These are phyloP conservation scores for Alaudala cheleensis DNA, from an alignment of 2,113 vertebrate species.

Conservation along the genomic window DNA sequence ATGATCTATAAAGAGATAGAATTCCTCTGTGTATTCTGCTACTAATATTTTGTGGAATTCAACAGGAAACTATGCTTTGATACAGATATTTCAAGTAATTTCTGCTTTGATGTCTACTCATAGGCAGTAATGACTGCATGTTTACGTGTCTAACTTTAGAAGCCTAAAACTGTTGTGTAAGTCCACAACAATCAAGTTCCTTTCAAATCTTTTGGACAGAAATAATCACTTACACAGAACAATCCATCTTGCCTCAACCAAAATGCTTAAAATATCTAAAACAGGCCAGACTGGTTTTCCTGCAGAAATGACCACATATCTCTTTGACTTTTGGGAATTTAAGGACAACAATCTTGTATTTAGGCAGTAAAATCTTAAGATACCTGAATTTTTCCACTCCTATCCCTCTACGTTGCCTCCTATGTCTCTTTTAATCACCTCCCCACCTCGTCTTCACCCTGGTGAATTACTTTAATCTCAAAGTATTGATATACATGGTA, in stretches of 20 bases:
- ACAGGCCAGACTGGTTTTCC: background rate
- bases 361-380: background rate
- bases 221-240: background rate
- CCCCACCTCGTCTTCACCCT: accelerated
- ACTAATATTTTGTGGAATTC: background rate
- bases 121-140: background rate
- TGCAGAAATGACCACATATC: accelerated
- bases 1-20: background rate
- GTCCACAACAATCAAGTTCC: background rate
- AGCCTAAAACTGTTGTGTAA: background rate
- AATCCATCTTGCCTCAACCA: background rate
- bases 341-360: background rate
- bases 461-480: background rate
- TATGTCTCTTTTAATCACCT: background rate
- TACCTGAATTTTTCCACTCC: background rate
- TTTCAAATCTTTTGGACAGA: background rate
- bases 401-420: background rate
- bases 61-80: background rate
- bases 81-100: background rate
- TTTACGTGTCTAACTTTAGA: background rate
- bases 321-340: background rate
- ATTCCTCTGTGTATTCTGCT: background rate
- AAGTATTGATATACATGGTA: background rate
- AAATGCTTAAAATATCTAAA: background rate
- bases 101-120: background rate